Percentiles rank a stretch among this genome's conserved stretches.
Evolutionary conservation across 2,797 vertebrate genomes (phyloP).

Genomic region (Phaenicophaeus curvirostris): DNA sequence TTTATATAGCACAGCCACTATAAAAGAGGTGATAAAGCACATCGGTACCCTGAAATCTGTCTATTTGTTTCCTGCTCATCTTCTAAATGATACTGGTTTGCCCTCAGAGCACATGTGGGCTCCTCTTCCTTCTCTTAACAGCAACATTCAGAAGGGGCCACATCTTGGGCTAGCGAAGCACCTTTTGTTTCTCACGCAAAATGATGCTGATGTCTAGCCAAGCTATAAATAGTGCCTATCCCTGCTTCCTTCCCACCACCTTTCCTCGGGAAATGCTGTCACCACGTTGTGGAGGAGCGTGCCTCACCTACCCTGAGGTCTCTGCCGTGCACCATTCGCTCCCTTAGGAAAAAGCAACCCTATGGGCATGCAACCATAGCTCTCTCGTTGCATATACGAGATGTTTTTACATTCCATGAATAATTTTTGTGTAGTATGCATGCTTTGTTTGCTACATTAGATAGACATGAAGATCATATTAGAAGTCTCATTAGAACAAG

Average conservation of each 20-base stretch:
- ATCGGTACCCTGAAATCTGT: background rate
- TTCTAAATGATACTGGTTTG: background rate
- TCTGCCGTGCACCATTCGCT: background rate
- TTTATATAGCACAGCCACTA: background rate
- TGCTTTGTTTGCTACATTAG: background rate
- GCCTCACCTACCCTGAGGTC: background rate
- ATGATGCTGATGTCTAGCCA: fast-evolving
- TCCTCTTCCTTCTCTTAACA: background rate
- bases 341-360: background rate
- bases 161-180: background rate
- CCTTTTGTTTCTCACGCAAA: background rate
- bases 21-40: background rate
- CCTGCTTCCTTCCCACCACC: background rate
- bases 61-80: background rate
- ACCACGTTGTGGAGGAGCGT: fast-evolving
- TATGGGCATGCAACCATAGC: background rate
- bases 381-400: background rate
- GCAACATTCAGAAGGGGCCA: background rate
- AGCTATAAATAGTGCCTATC: background rate
- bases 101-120: fast-evolving
- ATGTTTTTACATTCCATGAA: fast-evolving
- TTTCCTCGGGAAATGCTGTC: conserved; percentile 27
- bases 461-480: fast-evolving
- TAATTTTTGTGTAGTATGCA: background rate
- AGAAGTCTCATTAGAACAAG: background rate